These are phyloP conservation scores for Thripadectes ignobilis DNA, from an alignment of 2,797 vertebrate species.

Conservation along the genomic window DNA sequence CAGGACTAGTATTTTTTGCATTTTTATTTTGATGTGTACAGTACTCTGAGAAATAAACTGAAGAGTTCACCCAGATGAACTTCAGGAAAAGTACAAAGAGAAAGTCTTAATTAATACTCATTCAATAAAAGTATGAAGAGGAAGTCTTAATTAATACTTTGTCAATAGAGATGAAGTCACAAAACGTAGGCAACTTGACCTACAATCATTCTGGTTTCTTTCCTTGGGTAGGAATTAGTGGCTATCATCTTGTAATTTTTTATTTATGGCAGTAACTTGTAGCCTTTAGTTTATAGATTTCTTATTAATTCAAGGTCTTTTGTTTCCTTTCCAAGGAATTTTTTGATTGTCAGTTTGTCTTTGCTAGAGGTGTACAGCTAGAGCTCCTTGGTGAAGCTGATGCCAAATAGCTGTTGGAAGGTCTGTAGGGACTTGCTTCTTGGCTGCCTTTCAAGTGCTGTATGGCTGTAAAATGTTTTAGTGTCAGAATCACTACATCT, in stretches of 20 bases:
- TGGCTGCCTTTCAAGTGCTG: constrained; percentile 19
- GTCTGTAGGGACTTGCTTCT: constrained; percentile 47
- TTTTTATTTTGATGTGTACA: not conserved
- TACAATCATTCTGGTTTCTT: not conserved
- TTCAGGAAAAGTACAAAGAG: not conserved
- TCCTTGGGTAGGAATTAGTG: not conserved
- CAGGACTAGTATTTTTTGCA: not conserved
- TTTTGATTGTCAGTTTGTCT: not conserved
- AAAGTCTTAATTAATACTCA: not conserved
- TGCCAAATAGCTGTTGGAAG: constrained; percentile 8
- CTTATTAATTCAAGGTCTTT: constrained; percentile 1
- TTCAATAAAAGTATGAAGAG: not conserved
- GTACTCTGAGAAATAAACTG: not conserved
- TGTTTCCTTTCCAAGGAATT: not conserved
- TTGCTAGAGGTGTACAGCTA: not conserved
- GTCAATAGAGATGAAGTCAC: not conserved
- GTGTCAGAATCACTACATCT: constrained; percentile 10
- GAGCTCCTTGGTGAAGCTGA: not conserved
- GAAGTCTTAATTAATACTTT: not conserved
- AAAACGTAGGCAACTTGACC: not conserved
- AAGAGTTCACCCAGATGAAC: not conserved
- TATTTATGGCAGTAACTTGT: not conserved
- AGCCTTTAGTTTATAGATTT: not conserved
- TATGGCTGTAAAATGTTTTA: not conserved
- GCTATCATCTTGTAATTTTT: not conserved